Evolutionary conservation across 2,888 invertebrate genomes (phyloP).

Genomic region (Odontomyia ornata): DNA sequence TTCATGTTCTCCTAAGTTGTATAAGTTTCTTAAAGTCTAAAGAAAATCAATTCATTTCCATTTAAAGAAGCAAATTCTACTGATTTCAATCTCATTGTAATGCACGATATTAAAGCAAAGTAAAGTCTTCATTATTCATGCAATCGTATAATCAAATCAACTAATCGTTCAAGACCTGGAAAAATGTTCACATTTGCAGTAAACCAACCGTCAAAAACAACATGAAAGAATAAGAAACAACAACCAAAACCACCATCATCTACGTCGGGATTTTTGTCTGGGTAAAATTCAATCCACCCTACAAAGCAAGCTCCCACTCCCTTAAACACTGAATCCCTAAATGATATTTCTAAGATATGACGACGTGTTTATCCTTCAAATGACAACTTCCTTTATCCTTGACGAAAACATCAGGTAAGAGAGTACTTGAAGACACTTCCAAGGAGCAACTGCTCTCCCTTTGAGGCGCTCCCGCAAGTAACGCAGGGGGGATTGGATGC

Average conservation of each 20-base stretch:
- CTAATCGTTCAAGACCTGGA: too few relatives aligned
- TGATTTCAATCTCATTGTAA: too few relatives aligned
- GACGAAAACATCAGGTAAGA: conserved; percentile 13
- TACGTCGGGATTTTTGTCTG: not conserved
- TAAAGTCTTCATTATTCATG: too few relatives aligned
- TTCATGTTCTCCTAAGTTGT: too few relatives aligned
- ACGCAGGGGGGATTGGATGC: not conserved
- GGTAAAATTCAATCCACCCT: not conserved
- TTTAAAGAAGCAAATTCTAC: too few relatives aligned
- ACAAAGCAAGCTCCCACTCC: not conserved
- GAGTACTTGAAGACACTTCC: not conserved
- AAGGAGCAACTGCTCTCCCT: not conserved
- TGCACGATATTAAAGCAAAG: too few relatives aligned
- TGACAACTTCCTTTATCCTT: conserved; percentile 48
- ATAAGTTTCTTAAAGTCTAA: too few relatives aligned
- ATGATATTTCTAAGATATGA: conserved; percentile 46
- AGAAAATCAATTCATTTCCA: too few relatives aligned
- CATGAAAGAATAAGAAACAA: not conserved
- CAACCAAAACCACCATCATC: not conserved
- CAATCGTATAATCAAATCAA: too few relatives aligned
- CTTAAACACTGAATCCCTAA: not conserved
- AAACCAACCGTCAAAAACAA: not conserved
- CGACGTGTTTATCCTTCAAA: conserved; percentile 49
- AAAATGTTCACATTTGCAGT: not conserved
- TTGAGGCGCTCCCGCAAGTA: not conserved